Evolutionary conservation across 30 jellyfish, hydroid and myxozoan species (phyloP).

Genomic region (Pseudorhiza aurosa): DNA sequence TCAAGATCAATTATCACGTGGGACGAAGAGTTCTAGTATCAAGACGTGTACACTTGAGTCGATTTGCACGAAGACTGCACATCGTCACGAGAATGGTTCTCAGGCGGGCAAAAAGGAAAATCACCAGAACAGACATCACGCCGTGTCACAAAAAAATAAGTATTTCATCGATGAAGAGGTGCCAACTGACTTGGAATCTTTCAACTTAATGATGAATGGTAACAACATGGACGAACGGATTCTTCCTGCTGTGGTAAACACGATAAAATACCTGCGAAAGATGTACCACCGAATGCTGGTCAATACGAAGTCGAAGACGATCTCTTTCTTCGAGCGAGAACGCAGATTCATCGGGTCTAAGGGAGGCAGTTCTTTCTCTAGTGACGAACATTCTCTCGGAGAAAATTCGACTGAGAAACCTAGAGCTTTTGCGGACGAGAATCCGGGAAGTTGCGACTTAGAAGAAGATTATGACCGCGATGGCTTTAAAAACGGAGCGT

Average conservation of each 20-base stretch:
- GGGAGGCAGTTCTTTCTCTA: conserved; percentile 11
- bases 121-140: neutral
- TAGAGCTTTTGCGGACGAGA: neutral
- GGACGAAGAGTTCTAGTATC: neutral
- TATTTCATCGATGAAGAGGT: conserved; percentile 58
- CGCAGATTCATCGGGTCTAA: neutral
- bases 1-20: neutral
- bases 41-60: neutral
- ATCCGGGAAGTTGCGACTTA: neutral
- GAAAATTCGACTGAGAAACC: neutral
- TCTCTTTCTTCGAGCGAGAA: neutral
- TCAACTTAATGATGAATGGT: conserved; percentile 52
- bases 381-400: conserved; percentile 30
- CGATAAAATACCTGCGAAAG: conserved; percentile 35
- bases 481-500: neutral
- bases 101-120: neutral
- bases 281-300: conserved; percentile 40
- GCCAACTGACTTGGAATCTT: conserved; percentile 39
- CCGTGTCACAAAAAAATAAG: neutral
- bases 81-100: neutral
- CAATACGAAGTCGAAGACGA: conserved; percentile 36
- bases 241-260: conserved; percentile 55
- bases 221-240: conserved; percentile 45
- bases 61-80: neutral
- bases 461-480: no score